A percentile compares a stretch with the other conserved stretches of the same genome.
phyloP scores from a whole-genome alignment of 2,797 vertebrate genomes.

The Rhabdophis nuchalis region DNA sequence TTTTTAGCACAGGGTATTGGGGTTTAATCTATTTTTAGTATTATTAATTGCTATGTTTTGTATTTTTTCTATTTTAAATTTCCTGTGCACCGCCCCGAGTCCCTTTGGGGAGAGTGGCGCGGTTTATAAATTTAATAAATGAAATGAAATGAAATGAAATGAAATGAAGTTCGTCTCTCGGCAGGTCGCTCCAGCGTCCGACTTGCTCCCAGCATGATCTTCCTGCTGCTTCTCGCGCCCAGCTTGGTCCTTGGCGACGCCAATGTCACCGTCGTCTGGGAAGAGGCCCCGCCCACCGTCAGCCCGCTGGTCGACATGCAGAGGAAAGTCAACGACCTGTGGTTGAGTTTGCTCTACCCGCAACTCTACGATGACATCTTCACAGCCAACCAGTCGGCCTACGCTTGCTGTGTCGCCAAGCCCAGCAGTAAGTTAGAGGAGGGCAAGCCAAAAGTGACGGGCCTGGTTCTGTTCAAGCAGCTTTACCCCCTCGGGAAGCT shows the following conservation, averaged over 20 bases:
- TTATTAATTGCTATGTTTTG: too few relatives aligned
- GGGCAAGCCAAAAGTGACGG: conserved; percentile 75
- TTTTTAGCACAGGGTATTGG: too few relatives aligned
- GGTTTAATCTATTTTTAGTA: too few relatives aligned
- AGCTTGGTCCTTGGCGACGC: conserved; percentile 33
- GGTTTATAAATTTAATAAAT: too few relatives aligned
- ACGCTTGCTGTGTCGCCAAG: conserved; percentile 71
- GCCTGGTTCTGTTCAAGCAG: conserved; percentile 83
- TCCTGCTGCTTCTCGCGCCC: conserved; percentile 46
- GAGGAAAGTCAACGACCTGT: conserved; percentile 73
- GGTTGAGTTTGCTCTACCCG: conserved; percentile 64
- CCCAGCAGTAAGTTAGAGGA: conserved; percentile 73
- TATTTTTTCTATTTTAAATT: too few relatives aligned
- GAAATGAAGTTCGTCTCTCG: background rate
- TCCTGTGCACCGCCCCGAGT: too few relatives aligned
- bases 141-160: too few relatives aligned
- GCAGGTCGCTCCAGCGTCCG: conserved; percentile 44
- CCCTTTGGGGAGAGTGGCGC: too few relatives aligned
- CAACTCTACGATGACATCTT: accelerated
- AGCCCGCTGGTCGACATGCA: conserved; percentile 58
- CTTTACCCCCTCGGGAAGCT: conserved; percentile 66
- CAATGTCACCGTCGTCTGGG: conserved; percentile 1
- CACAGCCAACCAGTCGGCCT: conserved; percentile 3
- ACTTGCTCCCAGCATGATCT: conserved; percentile 54
- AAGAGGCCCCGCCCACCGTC: conserved; percentile 18